A percentile compares a stretch with the other conserved stretches of the same genome.
Evolutionary conservation across 2,797 vertebrate genomes (phyloP).

Genomic region (Halcyon smyrnensis): DNA sequence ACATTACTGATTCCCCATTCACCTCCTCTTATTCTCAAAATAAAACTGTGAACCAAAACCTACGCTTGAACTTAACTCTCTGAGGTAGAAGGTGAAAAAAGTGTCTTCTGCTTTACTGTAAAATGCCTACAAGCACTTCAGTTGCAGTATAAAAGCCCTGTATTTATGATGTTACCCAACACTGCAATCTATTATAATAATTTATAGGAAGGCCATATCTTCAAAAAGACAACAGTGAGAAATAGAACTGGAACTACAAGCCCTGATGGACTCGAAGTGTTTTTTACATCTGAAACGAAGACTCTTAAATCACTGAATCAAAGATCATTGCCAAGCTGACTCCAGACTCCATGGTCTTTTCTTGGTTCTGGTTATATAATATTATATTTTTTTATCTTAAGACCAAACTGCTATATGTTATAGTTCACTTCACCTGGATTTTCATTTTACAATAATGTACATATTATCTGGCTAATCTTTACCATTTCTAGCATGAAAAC

Average conservation of each 20-base stretch:
- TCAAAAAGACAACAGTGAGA: background rate
- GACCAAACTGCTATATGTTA: background rate
- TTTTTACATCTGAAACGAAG: slow-evolving; percentile 6
- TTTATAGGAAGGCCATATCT: background rate
- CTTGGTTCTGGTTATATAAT: background rate
- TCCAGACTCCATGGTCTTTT: background rate
- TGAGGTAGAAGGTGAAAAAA: background rate
- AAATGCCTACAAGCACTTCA: background rate
- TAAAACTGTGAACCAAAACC: background rate
- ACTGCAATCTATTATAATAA: background rate
- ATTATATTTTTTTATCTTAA: background rate
- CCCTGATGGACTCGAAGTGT: background rate
- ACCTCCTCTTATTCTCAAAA: background rate
- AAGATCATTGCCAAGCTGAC: background rate
- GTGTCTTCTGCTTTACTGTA: background rate
- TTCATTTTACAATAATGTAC: background rate
- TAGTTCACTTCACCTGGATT: background rate
- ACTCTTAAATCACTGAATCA: background rate
- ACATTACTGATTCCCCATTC: background rate
- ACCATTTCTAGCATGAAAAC: slow-evolving; percentile 5
- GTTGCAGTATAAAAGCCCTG: background rate
- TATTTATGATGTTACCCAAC: background rate
- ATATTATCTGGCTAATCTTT: background rate
- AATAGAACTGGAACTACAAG: background rate
- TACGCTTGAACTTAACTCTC: background rate